Conservation (phyloP, 2,888 invertebrate species). For the Psylliodes chrysocephalus region DNA sequence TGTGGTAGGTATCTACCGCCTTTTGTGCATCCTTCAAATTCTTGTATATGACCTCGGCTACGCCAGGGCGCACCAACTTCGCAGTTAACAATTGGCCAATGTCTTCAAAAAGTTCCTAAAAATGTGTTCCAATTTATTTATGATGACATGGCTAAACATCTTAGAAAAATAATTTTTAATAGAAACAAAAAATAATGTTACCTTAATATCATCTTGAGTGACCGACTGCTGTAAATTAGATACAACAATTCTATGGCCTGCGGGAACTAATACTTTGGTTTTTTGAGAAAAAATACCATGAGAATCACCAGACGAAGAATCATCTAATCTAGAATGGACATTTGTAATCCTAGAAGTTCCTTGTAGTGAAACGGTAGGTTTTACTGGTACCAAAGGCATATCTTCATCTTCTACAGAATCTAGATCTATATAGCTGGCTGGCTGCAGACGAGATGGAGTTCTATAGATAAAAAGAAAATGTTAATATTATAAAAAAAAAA, state of each 20-base stretch:
- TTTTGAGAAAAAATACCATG: slow-evolving; percentile 61
- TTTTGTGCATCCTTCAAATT: slow-evolving; percentile 86
- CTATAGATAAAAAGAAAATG: too few relatives aligned
- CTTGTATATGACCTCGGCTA: slow-evolving; percentile 92
- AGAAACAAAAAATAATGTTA: slow-evolving; percentile 57
- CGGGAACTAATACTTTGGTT: slow-evolving; percentile 64
- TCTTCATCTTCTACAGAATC: slow-evolving; percentile 60
- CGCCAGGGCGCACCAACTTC: slow-evolving; percentile 85
- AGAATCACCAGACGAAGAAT: slow-evolving; percentile 56
- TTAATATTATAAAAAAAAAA: too few relatives aligned
- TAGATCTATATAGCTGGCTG: slow-evolving; percentile 56
- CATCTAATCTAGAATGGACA: slow-evolving; percentile 65
- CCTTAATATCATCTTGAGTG: slow-evolving; percentile 90
- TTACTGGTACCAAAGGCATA: slow-evolving; percentile 48
- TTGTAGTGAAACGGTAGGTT: slow-evolving; percentile 51
- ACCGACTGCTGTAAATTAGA: slow-evolving; percentile 90
- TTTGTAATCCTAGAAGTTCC: slow-evolving; percentile 55
- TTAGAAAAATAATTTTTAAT: not conserved
- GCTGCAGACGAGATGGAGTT: slow-evolving; percentile 35
- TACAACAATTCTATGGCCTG: slow-evolving; percentile 87
- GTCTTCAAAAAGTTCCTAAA: slow-evolving; percentile 91
- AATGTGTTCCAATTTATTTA: slow-evolving; percentile 7
- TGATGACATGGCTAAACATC: not conserved
- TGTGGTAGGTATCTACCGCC: slow-evolving; percentile 93
- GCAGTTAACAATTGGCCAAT: slow-evolving; percentile 88